These are phyloP conservation scores for Spialia ferax DNA, from an alignment of 2,888 invertebrate genomes.

Conservation along the genomic window DNA sequence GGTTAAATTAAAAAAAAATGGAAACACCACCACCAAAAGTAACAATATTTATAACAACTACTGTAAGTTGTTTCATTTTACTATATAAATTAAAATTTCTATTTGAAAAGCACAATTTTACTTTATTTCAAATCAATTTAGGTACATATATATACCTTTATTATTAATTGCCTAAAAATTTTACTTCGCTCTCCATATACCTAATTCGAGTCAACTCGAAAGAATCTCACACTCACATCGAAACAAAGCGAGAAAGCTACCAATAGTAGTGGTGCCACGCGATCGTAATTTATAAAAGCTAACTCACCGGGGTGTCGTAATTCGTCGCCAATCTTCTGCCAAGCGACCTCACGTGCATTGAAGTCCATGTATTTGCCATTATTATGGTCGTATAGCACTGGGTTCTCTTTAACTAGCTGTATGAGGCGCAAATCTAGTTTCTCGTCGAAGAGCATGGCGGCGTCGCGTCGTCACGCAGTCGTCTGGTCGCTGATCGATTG, in stretches of 20 bases:
- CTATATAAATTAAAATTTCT: no score
- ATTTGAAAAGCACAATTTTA: no score
- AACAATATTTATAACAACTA: no score
- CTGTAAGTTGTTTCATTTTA: no score
- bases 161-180: not conserved
- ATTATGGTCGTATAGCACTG: conserved; percentile 71
- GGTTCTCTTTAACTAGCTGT: conserved; percentile 64
- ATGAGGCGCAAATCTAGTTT: conserved; percentile 69
- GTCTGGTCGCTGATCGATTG: conserved; percentile 38
- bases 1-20: no score
- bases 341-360: conserved; percentile 75
- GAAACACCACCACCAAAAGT: no score
- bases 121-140: not conserved
- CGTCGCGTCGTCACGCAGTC: conserved; percentile 40
- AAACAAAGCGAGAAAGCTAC: conserved; percentile 2
- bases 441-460: conserved; percentile 53
- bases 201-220: not conserved
- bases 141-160: not conserved
- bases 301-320: conserved; percentile 72
- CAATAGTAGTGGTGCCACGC: conserved; percentile 28
- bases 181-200: not conserved
- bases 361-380: conserved; percentile 76
- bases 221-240: not conserved
- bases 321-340: conserved; percentile 80
- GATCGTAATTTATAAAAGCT: conserved; percentile 57